Conservation (phyloP, 2,113 vertebrate genomes). For the Bubo scandiacus region DNA sequence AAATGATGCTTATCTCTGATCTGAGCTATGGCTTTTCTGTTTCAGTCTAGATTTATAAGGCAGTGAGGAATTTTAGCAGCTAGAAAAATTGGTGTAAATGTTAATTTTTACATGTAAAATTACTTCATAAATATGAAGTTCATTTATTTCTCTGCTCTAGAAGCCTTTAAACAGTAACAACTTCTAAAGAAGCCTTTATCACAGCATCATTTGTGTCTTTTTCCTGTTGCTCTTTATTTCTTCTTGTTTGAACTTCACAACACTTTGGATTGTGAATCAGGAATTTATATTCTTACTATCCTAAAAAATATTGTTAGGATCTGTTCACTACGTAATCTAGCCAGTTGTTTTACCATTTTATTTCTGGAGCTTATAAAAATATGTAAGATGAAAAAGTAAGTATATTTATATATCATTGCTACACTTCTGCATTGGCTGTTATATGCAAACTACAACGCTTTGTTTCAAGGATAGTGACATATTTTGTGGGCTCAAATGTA, state of each 20-base stretch:
- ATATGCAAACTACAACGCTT: neutral
- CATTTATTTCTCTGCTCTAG: neutral
- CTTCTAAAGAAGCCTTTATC: neutral
- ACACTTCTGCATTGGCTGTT: neutral
- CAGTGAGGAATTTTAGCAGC: neutral
- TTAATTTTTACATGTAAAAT: neutral
- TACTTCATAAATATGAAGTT: neutral
- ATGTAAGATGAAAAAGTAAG: neutral
- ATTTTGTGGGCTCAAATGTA: neutral
- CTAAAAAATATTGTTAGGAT: neutral
- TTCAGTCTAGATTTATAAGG: neutral
- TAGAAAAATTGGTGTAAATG: neutral
- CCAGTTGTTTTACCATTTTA: neutral
- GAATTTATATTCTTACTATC: neutral
- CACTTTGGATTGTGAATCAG: neutral
- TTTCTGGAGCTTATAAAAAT: neutral
- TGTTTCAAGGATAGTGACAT: neutral
- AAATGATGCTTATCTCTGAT: neutral
- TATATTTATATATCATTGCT: neutral
- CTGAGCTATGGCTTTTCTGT: neutral
- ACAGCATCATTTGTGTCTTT: neutral
- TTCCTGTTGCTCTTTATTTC: neutral
- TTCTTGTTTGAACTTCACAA: neutral
- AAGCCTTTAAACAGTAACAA: neutral
- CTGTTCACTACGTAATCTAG: neutral